phyloP scores from a whole-genome alignment of 2,113 vertebrate species.

The Erinaceus europaeus region DNA sequence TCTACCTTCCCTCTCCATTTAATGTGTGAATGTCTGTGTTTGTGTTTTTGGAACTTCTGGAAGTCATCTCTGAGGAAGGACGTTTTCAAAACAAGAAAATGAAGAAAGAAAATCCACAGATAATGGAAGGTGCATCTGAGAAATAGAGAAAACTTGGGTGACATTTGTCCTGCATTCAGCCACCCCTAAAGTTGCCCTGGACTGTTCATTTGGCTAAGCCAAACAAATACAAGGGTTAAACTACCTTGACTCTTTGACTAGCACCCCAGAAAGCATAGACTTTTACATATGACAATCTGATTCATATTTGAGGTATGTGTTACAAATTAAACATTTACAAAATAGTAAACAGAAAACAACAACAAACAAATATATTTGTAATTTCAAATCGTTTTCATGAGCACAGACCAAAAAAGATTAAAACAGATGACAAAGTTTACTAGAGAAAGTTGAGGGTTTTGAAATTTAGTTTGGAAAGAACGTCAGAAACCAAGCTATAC shows the following conservation, averaged over 20 bases:
- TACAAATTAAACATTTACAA: neutral
- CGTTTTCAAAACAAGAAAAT: constrained; percentile 4
- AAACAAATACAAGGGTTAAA: neutral
- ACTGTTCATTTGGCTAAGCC: neutral
- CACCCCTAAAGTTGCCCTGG: neutral
- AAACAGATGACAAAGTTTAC: neutral
- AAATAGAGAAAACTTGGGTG: neutral
- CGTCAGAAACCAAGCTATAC: neutral
- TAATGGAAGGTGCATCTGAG: neutral
- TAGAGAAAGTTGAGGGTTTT: neutral
- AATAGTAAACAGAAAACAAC: neutral
- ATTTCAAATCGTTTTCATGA: neutral
- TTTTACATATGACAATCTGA: neutral
- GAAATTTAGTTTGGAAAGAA: neutral
- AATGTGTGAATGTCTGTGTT: no score
- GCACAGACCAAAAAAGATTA: neutral
- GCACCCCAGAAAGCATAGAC: neutral
- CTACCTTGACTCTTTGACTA: neutral
- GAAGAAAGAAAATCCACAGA: neutral
- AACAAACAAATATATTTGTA: neutral
- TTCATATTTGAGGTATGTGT: neutral
- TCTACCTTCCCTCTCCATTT: no score
- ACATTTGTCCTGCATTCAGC: neutral
- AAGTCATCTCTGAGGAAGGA: neutral
- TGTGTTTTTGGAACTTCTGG: no score